These are phyloP conservation scores for Piscicola geometra DNA, from an alignment of 2,888 invertebrate genomes.

Conservation along the genomic window DNA sequence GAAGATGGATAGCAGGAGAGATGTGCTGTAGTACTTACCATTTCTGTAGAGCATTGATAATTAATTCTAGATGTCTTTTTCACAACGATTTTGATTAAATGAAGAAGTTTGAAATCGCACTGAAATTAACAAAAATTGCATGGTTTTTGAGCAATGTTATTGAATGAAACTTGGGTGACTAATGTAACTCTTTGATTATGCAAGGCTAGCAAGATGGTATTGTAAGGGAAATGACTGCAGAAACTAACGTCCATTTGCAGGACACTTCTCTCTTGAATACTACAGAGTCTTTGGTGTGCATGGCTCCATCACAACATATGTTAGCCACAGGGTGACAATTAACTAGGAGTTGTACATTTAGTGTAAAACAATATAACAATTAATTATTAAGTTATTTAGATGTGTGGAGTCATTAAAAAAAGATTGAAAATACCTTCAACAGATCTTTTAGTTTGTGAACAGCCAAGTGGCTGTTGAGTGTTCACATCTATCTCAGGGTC, in stretches of 20 bases:
- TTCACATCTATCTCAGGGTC: constrained; percentile 68
- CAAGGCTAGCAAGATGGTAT: constrained; percentile 1
- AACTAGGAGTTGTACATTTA: constrained; percentile 46
- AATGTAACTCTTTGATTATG: no score
- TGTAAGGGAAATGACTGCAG: not conserved
- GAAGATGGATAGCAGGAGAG: constrained; percentile 87
- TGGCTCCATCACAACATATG: constrained; percentile 70
- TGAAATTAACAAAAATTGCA: no score
- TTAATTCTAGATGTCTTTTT: no score
- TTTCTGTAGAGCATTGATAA: constrained; percentile 63
- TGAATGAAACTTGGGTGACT: no score
- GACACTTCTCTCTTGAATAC: constrained; percentile 73
- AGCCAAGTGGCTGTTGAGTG: constrained; percentile 81
- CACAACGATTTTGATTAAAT: no score
- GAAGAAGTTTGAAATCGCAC: no score
- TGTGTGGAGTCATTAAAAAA: not conserved
- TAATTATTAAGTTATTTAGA: not conserved
- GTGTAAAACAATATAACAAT: no score
- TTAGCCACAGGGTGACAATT: constrained; percentile 74
- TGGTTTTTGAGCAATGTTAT: no score
- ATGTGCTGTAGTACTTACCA: constrained; percentile 86
- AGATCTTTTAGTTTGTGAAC: constrained; percentile 68
- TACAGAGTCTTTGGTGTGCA: constrained; percentile 66
- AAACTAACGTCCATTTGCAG: constrained; percentile 89
- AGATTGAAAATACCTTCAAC: constrained; percentile 66